Base-by-base conservation (phyloP, 2,113 vertebrate species). In the Triplophysa tibetana region DNA sequence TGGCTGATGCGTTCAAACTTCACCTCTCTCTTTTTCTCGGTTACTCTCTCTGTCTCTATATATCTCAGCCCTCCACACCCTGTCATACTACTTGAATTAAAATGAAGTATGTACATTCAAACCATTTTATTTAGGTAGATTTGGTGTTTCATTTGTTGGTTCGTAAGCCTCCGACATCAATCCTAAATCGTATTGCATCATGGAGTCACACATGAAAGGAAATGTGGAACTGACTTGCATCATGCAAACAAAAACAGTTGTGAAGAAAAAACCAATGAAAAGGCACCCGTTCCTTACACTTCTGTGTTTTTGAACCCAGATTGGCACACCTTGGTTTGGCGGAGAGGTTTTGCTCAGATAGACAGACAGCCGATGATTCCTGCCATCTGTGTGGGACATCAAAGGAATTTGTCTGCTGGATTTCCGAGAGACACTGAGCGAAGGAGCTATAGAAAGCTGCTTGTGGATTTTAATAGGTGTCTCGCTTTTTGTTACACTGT, bases 351-450 rank as follows among this genome's bases (percentile, higher is more conserved):
- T 48, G 24, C 61, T 16, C 24, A 21, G 74, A 76, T 19, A 48
- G 66, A 65, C 67, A 41, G 19, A 8, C 9, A 72, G 50, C 17
- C 7, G 8, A 38, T 26, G 74, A 52, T 76, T 76, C 54, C 45
- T 76, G 61, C 74, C 61, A 76, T 76, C 74, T 65, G 61, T 76
- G 38, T 48, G 45, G 50, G 43, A 76, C 74, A 76, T 76, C 74
- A 76, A 76, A 76, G 60, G 10, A 65, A 26, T 2, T 6, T 21
- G 74, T 76, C 64, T 52, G 43, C 43, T 38, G 74, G 52, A 52
- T 64, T 64, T 65, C 64, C 17, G 64, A 24, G 24, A 76, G 17
- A 64, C 73, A 13, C 24, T 64, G 41, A 75, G 70, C 7, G 21
- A 24, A 14, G 23, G 13, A n/a, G 69, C 33, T 21, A 26, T 13